These are phyloP conservation scores for Murina feae DNA, from an alignment of 2,113 vertebrate species.

Conservation along the genomic window DNA sequence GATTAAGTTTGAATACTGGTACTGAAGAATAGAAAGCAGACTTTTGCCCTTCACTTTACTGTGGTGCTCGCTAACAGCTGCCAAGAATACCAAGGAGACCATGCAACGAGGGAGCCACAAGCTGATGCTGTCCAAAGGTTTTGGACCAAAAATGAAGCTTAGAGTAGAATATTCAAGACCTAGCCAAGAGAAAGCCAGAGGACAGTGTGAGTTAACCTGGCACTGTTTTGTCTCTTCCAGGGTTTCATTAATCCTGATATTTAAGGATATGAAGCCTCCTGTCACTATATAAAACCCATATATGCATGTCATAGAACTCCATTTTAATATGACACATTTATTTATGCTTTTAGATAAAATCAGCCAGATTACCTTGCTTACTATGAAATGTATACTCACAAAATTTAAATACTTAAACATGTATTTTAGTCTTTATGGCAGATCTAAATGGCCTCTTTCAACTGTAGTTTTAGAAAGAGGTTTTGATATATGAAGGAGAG, in stretches of 20 bases:
- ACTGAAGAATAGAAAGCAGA: neutral
- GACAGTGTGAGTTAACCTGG: neutral
- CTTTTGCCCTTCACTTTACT: neutral
- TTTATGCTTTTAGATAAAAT: neutral
- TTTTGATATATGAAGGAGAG: neutral
- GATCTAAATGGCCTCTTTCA: neutral
- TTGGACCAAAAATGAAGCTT: neutral
- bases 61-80: neutral
- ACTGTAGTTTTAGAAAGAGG: neutral
- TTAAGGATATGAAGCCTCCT: neutral
- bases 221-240: neutral
- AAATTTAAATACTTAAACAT: neutral
- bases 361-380: neutral
- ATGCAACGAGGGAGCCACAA: neutral
- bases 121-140: neutral
- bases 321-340: neutral
- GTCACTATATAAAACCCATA: neutral
- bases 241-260: neutral
- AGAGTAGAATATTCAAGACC: slow-evolving; percentile 14
- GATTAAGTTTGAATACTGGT: neutral
- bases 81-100: neutral
- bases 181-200: neutral
- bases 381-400: neutral
- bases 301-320: neutral
- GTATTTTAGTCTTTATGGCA: neutral